A percentile compares a stretch with the other conserved stretches of the same genome.
phyloP scores from a whole-genome alignment of 2,113 vertebrate genomes.

The Nipponia nippon region DNA sequence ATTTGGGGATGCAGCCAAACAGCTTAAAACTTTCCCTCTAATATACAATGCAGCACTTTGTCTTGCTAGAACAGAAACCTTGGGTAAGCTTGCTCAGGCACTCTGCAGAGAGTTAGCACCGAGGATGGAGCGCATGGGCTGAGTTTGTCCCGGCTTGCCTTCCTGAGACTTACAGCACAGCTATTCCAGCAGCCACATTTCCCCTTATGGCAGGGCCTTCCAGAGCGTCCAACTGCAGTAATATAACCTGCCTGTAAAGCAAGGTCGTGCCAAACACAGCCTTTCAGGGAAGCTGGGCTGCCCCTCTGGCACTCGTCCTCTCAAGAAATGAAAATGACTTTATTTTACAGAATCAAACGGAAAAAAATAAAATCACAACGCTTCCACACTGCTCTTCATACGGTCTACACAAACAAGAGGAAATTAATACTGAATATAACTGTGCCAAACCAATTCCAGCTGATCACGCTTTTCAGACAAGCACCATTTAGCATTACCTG shows the following conservation, averaged over 20 bases:
- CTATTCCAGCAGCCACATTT: neutral
- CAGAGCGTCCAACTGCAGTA: neutral
- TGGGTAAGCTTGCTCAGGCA: neutral
- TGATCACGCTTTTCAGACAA: neutral
- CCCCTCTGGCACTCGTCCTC: neutral
- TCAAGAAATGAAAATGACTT: neutral
- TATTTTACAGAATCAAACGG: neutral
- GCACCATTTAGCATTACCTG: neutral
- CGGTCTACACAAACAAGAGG: neutral
- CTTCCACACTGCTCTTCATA: neutral
- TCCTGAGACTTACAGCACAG: neutral
- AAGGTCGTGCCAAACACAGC: neutral
- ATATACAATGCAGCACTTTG: neutral
- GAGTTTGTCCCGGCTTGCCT: neutral
- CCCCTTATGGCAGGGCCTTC: neutral
- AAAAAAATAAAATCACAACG: neutral
- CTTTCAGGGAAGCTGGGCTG: neutral
- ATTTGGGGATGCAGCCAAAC: neutral
- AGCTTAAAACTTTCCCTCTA: neutral
- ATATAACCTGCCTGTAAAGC: neutral
- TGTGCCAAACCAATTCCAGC: neutral
- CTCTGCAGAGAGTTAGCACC: neutral
- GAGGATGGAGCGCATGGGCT: fast-evolving
- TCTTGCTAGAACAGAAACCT: neutral
- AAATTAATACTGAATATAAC: neutral